Evolutionary conservation across 2,113 vertebrate genomes (phyloP), one percentile per base, ranked within the genome.

Genomic region (Plectropomus leopardus): DNA sequence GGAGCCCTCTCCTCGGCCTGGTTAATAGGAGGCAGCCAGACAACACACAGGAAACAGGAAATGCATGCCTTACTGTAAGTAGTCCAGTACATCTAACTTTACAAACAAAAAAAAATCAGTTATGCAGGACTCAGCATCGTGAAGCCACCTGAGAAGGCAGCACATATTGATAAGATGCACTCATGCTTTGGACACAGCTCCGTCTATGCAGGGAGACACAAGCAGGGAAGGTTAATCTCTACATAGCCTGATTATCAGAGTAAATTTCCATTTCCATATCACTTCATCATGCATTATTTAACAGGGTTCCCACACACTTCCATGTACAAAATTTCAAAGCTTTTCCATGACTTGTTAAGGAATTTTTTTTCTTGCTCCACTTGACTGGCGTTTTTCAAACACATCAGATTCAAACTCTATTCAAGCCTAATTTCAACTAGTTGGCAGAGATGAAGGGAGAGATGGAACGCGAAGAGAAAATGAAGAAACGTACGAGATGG

Each of bases 21-120:
- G 53, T 60, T 68, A 69, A 65, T n/a, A 36, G 23, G 65, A 54
- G 59, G 48, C 78, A 70, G 65, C 45, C 15, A 65, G 69, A 76
- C 76, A 68, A 55, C 75, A 71, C 60, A 65, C 21, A 55, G 73
- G 71, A 88, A 88, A 60, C 78, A 78, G 69, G 80, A 78, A 78
- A 75, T 45, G n/a, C 32, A 76, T 55, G 50, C 51, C 59, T 53
- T 11, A 24, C 26, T 74, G 47, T 8, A 45, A 59, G 40, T 1
- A 42, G n/a, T 26, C 21, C 7, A 14, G 15, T 57, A 7, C 21
- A 54, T 72, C 30, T 15, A 48, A 76, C 30, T 51, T 71, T 30
- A 24, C 42, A 21, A 1, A 17, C 24, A 65, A 4, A 21, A 71
- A 75, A 54, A 21, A 42, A 16, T n/a, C 44, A 4, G 1, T 1